phyloP scores from a whole-genome alignment of 2,797 vertebrate species.

The Avahi laniger region DNA sequence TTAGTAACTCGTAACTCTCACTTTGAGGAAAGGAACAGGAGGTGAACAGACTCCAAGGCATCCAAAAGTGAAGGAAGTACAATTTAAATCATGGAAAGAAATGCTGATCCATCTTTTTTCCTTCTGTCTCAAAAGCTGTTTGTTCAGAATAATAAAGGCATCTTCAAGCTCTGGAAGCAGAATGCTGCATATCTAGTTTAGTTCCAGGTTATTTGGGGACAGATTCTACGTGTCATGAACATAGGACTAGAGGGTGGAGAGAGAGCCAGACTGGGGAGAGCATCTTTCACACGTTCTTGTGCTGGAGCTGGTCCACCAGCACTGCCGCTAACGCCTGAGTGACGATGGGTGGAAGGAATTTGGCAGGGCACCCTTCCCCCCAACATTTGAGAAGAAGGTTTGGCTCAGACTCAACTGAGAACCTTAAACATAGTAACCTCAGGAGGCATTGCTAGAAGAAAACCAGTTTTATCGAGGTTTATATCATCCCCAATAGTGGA shows the following conservation, averaged over 20 bases:
- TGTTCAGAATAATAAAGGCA: conserved; percentile 2
- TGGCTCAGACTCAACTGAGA: background rate
- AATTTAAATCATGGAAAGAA: background rate
- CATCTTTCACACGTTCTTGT: background rate
- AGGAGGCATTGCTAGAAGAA: background rate
- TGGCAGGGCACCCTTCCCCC: background rate
- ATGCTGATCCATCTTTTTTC: background rate
- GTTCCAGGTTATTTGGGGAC: background rate
- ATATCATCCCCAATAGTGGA: background rate
- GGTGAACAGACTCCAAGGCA: background rate
- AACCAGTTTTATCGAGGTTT: background rate
- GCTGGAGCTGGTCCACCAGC: no score
- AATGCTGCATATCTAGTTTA: background rate
- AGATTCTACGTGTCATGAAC: background rate
- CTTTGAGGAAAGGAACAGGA: background rate
- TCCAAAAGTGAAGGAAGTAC: background rate
- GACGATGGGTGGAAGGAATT: background rate
- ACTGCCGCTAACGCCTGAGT: background rate
- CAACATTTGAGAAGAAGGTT: background rate
- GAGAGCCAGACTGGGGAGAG: background rate
- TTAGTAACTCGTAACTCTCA: background rate
- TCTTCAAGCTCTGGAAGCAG: background rate
- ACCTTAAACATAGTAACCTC: background rate
- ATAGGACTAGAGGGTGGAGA: background rate
- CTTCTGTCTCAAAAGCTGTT: conserved; percentile 36